A percentile compares a stretch with the other conserved stretches of the same genome.
Evolutionary conservation across 1,140 invertebrate species (phyloP).

Genomic region (Lucilia sericata): DNA sequence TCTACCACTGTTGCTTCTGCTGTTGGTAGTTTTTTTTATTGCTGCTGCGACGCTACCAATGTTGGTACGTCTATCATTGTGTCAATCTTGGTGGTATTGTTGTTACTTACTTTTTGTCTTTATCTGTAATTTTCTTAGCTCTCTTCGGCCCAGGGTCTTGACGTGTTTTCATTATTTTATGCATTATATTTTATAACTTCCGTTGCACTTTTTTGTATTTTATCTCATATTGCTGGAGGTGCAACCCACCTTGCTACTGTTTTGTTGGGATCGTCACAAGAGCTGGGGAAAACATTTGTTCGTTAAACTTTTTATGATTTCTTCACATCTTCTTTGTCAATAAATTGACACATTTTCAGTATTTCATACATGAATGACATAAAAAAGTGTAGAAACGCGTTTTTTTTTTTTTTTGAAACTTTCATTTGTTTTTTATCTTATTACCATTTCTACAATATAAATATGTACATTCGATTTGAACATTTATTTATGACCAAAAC

Average conservation of each 20-base stretch:
- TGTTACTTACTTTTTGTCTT: background rate
- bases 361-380: background rate
- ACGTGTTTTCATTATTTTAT: background rate
- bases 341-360: conserved; percentile 22
- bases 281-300: background rate
- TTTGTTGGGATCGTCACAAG: background rate
- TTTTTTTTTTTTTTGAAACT: background rate
- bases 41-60: background rate
- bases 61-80: conserved; percentile 3
- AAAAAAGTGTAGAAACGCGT: background rate
- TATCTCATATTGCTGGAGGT: conserved; percentile 35
- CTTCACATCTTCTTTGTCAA: conserved; percentile 18
- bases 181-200: conserved; percentile 38
- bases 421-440: too few species aligned
- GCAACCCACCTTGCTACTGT: conserved; percentile 15
- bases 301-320: background rate
- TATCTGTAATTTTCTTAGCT: background rate
- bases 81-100: conserved; percentile 44
- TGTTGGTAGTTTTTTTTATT: conserved; percentile 11
- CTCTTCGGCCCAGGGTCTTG: background rate
- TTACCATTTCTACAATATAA: too few species aligned
- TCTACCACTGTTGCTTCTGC: background rate
- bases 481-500: too few species aligned
- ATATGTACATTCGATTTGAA: too few species aligned
- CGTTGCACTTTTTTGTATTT: conserved; percentile 30